phyloP scores from a whole-genome alignment of 1,140 invertebrate genomes.

The fruit fly (Drosophila melanogaster) region Release_6_plus_ISO1_MT NC_004354.4:12283501-12284000 shows the following conservation, averaged over 20 bases:
- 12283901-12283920: conserved; percentile 20
- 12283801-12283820: conserved; percentile 17
- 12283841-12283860: conserved; percentile 61
- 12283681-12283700: background rate
- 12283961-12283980: conserved; percentile 4
- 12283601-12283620: background rate
- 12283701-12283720: background rate
- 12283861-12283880: conserved; percentile 80
- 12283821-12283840: background rate
- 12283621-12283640: background rate
- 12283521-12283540: background rate
- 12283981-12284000: background rate
- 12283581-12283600: no score
- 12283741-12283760: conserved; percentile 8
- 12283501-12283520: no score
- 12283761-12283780: conserved; percentile 49
- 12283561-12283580: background rate
- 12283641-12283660: background rate
- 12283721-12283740: conserved; percentile 15
- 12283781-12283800: conserved; percentile 53
- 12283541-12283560: background rate
- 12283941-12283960: conserved; percentile 13
- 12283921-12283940: conserved; percentile 8
- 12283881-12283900: conserved; percentile 5
- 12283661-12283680: background rate